Conservation (phyloP, 2,113 vertebrate genomes). For the Crotalus viridis region DNA sequence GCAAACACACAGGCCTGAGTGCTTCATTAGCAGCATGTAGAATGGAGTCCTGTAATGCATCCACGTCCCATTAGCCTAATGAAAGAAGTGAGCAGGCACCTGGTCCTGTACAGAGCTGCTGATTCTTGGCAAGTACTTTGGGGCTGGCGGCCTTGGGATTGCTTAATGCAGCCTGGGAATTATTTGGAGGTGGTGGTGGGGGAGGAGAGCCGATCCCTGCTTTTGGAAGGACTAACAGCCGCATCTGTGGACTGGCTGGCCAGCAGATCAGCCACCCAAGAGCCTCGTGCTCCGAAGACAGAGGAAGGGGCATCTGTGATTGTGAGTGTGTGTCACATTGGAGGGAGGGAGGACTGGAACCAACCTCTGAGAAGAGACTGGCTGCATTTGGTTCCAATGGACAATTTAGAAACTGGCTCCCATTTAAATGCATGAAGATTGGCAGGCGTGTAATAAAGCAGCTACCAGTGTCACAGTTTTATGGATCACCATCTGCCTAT, state of each 20-base stretch:
- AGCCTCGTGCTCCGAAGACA: not conserved
- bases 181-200: not conserved
- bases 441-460: not conserved
- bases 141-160: constrained; percentile 44
- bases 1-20: constrained; percentile 70
- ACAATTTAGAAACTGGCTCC: not conserved
- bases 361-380: not conserved
- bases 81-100: constrained; percentile 70
- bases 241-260: not conserved
- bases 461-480: not conserved
- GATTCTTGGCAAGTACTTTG: constrained; percentile 64
- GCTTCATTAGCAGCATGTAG: constrained; percentile 70
- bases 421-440: not conserved
- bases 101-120: constrained; percentile 64
- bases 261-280: not conserved
- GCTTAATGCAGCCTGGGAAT: not conserved
- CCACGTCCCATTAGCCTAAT: constrained; percentile 73
- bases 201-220: too few relatives aligned
- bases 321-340: not conserved
- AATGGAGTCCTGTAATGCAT: constrained; percentile 68
- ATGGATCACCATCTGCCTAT: not conserved
- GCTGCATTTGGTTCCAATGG: not conserved
- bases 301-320: not conserved
- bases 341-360: not conserved
- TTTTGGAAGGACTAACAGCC: not conserved